Percentiles rank a stretch among this genome's conserved stretches.
Conservation (phyloP, 2,113 vertebrate species). For the Centropus bengalensis region DNA sequence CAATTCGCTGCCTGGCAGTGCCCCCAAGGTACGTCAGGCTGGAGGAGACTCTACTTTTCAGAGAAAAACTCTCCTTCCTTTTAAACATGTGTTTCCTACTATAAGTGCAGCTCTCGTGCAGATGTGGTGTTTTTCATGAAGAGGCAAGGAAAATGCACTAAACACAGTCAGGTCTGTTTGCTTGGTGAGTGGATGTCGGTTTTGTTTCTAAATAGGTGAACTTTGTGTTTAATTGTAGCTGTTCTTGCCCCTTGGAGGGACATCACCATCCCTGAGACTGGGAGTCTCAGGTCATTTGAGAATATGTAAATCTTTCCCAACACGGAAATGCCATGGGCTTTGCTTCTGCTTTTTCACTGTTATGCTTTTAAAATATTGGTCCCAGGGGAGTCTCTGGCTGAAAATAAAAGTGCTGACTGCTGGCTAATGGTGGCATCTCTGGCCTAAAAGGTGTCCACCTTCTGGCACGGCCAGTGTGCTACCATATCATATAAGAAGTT, state of each 20-base stretch:
- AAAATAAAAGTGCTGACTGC: slow-evolving; percentile 68
- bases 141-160: neutral
- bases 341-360: slow-evolving; percentile 64
- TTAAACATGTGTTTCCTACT: neutral
- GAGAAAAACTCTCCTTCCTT: neutral
- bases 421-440: neutral
- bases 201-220: neutral
- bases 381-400: slow-evolving; percentile 52
- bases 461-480: neutral
- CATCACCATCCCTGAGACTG: neutral
- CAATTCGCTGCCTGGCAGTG: neutral
- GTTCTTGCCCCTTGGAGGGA: neutral
- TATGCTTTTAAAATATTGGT: slow-evolving; percentile 60
- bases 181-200: neutral
- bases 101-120: fast-evolving
- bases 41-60: neutral
- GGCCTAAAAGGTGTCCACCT: neutral
- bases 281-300: slow-evolving; percentile 27
- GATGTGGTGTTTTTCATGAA: neutral
- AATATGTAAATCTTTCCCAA: slow-evolving; percentile 32
- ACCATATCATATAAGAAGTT: fast-evolving
- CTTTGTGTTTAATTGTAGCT: neutral
- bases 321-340: slow-evolving; percentile 1
- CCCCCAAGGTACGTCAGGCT: neutral
- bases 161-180: neutral